Conservation (phyloP, 2,888 invertebrate genomes). For the Apotomis betuletana region DNA sequence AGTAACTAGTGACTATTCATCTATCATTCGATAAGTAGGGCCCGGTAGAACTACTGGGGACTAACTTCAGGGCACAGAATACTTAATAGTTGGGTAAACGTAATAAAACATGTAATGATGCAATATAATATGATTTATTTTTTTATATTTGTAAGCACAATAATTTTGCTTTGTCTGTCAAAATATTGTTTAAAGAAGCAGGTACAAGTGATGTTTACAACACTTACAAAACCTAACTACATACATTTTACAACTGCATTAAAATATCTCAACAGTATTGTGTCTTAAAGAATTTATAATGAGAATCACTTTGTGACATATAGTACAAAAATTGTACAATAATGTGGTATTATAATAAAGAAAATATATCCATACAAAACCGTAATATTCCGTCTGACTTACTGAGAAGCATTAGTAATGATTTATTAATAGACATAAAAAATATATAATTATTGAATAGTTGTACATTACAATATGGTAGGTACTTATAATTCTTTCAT, state of each 20-base stretch:
- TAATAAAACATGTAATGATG: conserved; percentile 62
- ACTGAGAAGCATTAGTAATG: conserved; percentile 27
- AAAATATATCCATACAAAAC: conserved; percentile 28
- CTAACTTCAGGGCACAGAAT: neutral
- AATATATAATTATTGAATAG: conserved; percentile 52
- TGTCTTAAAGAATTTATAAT: conserved; percentile 39
- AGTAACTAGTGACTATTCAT: too few species aligned
- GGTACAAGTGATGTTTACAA: conserved; percentile 82
- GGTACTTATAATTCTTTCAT: conserved; percentile 27
- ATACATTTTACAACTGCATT: conserved; percentile 50
- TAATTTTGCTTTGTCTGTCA: conserved; percentile 83
- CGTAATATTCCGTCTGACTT: conserved; percentile 24
- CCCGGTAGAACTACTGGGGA: too few species aligned
- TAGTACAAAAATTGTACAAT: conserved; percentile 46
- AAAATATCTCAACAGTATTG: conserved; percentile 36
- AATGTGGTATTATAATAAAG: conserved; percentile 38
- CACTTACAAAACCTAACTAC: conserved; percentile 71
- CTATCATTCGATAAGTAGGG: too few species aligned
- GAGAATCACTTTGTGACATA: conserved; percentile 60
- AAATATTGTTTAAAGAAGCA: conserved; percentile 79
- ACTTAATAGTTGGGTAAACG: too few species aligned
- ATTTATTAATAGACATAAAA: conserved; percentile 51
- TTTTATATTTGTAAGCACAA: conserved; percentile 80
- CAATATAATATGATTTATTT: conserved; percentile 80
- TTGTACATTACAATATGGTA: conserved; percentile 50